phyloP scores from a whole-genome alignment of 2,113 vertebrate species.

The Hippopotamus amphibius region DNA sequence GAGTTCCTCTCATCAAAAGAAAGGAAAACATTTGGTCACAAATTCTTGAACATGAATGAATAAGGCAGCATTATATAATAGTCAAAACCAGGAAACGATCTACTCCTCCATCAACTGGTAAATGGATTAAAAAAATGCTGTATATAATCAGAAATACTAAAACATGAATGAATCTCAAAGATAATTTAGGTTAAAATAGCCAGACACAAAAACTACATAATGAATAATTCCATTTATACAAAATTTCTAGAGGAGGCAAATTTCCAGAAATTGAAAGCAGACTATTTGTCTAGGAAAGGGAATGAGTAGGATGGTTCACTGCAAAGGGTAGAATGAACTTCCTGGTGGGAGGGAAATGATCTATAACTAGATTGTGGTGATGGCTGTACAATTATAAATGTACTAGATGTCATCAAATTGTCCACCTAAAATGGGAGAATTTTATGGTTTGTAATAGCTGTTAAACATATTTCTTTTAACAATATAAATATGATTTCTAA shows the following conservation, averaged over 20 bases:
- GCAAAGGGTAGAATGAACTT: not conserved
- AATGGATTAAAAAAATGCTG: not conserved
- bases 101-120: not conserved
- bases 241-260: not conserved
- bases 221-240: not conserved
- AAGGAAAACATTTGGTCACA: not conserved
- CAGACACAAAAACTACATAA: not conserved
- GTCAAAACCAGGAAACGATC: not conserved
- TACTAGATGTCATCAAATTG: not conserved
- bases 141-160: not conserved
- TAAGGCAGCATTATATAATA: not conserved
- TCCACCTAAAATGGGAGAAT: not conserved
- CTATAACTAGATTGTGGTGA: not conserved
- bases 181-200: conserved; percentile 2
- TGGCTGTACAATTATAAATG: not conserved
- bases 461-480: not conserved
- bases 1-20: not conserved
- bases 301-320: not conserved
- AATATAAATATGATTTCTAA: not conserved
- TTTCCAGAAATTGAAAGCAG: not conserved
- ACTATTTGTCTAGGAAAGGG: not conserved
- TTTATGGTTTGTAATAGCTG: not conserved
- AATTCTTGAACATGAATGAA: not conserved
- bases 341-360: not conserved
- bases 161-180: not conserved